phyloP scores from a whole-genome alignment of 2,797 vertebrate genomes.

The Astyanax mexicanus region DNA sequence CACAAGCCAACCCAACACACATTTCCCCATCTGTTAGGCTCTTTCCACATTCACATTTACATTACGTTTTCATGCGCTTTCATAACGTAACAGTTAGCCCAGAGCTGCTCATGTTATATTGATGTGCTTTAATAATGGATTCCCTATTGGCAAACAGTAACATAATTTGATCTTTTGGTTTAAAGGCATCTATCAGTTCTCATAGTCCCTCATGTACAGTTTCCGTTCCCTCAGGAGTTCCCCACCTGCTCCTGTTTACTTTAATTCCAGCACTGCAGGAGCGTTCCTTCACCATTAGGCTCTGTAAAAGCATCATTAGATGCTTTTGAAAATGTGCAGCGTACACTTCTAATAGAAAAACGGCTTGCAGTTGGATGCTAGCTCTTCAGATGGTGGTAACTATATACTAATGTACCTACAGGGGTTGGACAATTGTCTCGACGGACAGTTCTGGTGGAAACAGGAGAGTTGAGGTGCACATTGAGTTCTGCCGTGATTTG shows the following conservation, averaged over 20 bases:
- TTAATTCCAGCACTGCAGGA: conserved; percentile 46
- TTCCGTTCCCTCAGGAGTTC: conserved; percentile 28
- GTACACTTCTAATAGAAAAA: conserved; percentile 3
- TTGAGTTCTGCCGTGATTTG: too few species aligned
- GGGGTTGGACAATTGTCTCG: too few species aligned
- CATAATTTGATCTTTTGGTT: conserved; percentile 58
- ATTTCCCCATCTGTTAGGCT: conserved; percentile 49
- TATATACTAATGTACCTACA: too few species aligned
- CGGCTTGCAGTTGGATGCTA: background rate
- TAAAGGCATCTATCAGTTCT: conserved; percentile 51
- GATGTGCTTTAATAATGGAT: conserved; percentile 62
- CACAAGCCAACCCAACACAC: conserved; percentile 26
- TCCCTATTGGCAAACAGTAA: conserved; percentile 44
- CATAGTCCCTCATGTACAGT: conserved; percentile 35
- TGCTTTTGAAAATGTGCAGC: conserved; percentile 5
- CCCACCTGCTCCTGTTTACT: conserved; percentile 43
- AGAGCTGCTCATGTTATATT: conserved; percentile 57
- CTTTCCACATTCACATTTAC: conserved; percentile 26
- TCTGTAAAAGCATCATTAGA: conserved; percentile 39
- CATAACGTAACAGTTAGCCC: conserved; percentile 45
- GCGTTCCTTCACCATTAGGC: conserved; percentile 31
- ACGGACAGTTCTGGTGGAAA: too few species aligned
- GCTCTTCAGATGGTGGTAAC: too few species aligned
- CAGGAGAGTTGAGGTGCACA: too few species aligned
- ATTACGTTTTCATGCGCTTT: conserved; percentile 31